phyloP scores from a whole-genome alignment of 2,113 vertebrate genomes.

The Heterochromis multidens region DNA sequence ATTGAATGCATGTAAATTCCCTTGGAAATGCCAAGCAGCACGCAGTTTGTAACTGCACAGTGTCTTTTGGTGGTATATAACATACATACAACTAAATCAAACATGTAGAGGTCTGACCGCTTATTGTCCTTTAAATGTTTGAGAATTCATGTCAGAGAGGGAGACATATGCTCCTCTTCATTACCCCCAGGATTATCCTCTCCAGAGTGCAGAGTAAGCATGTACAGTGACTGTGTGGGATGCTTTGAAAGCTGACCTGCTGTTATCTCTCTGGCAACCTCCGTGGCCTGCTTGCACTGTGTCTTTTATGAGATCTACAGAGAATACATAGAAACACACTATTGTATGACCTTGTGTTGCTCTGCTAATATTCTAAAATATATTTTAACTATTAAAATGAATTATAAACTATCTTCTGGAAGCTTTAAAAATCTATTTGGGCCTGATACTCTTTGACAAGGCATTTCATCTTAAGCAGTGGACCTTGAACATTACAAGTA shows the following conservation, averaged over 20 bases:
- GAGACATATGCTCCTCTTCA: background rate
- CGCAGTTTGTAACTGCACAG: background rate
- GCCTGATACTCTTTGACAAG: background rate
- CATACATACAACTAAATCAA: background rate
- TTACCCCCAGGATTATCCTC: background rate
- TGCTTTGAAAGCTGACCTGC: background rate
- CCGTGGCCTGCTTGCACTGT: background rate
- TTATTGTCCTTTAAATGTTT: background rate
- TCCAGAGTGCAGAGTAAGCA: background rate
- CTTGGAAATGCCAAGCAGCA: background rate
- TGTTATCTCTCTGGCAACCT: background rate
- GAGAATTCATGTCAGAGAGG: background rate
- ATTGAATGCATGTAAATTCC: background rate
- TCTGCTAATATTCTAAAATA: background rate
- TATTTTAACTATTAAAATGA: background rate
- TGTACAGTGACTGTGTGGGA: background rate
- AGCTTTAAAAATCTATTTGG: background rate
- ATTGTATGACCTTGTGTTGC: background rate
- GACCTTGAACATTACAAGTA: background rate
- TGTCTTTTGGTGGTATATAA: background rate
- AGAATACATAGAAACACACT: background rate
- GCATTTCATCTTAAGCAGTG: background rate
- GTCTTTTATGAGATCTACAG: background rate
- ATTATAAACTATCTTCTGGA: background rate
- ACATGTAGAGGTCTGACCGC: background rate